Percentiles rank a stretch among this genome's conserved stretches.
Conservation (phyloP, 2,797 vertebrate species). For the Thripadectes ignobilis region DNA sequence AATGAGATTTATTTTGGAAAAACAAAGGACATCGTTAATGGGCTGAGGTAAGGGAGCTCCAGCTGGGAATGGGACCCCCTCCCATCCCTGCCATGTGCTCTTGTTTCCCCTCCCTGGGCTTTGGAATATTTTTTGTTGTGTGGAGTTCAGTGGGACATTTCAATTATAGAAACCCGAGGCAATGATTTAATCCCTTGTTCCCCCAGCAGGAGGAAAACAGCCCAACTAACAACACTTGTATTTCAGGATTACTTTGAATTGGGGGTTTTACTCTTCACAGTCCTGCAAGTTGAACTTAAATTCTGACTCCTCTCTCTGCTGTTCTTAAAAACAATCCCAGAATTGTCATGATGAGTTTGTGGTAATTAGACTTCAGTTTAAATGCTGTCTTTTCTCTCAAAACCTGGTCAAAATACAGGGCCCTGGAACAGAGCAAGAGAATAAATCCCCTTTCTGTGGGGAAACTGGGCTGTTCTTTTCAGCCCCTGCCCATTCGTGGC, state of each 20-base stretch:
- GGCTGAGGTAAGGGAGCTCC: constrained; percentile 86
- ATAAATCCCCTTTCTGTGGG: neutral
- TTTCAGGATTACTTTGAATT: neutral
- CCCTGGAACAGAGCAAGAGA: neutral
- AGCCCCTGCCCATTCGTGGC: neutral
- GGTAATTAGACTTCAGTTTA: neutral
- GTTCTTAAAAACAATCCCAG: neutral
- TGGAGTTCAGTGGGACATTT: neutral
- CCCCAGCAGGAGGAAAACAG: neutral
- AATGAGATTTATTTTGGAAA: constrained; percentile 99
- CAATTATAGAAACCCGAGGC: neutral
- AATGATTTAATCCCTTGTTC: neutral
- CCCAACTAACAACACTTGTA: neutral
- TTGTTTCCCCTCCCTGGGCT: neutral
- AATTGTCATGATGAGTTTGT: neutral
- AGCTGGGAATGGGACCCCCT: neutral
- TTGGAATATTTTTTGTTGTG: neutral
- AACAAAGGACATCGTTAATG: constrained; percentile 99
- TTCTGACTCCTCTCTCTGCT: neutral
- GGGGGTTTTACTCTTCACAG: neutral
- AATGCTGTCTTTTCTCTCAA: neutral
- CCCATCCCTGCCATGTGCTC: neutral
- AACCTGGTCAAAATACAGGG: neutral
- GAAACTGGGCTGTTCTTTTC: neutral
- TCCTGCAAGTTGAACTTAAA: neutral